Percentiles rank a stretch among this genome's conserved stretches.
phyloP scores from a whole-genome alignment of 2,797 vertebrate genomes.

The Myripristis jacobus region DNA sequence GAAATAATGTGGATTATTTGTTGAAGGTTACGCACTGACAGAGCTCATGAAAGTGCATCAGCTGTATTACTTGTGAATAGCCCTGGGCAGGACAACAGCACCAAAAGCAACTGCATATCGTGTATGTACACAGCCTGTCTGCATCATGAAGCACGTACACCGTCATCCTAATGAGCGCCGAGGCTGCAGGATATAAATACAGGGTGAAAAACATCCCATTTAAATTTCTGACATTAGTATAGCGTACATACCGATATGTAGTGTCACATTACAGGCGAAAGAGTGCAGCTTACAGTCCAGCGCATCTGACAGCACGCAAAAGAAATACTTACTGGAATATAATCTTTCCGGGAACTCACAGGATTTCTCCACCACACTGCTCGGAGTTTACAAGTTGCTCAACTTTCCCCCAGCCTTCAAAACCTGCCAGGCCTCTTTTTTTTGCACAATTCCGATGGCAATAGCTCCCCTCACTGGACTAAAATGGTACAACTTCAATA shows the following conservation, averaged over 20 bases:
- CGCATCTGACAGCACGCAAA: background rate
- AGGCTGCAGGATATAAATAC: too few species aligned
- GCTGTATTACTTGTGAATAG: too few species aligned
- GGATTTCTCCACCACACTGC: constrained; percentile 17
- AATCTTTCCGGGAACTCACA: constrained; percentile 61
- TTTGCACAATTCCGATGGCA: constrained; percentile 48
- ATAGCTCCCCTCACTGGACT: constrained; percentile 71
- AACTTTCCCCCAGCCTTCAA: constrained; percentile 51
- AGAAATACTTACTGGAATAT: background rate
- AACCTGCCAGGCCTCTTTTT: too few species aligned
- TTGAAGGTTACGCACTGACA: too few species aligned
- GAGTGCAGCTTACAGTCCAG: too few species aligned
- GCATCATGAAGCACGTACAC: too few species aligned
- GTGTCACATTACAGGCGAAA: constrained; percentile 13
- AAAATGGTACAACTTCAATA: background rate
- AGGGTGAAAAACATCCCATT: too few species aligned
- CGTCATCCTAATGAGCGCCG: too few species aligned
- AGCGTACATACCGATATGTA: constrained; percentile 66
- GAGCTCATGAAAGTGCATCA: too few species aligned
- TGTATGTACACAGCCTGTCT: too few species aligned
- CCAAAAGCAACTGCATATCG: too few species aligned
- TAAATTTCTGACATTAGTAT: background rate
- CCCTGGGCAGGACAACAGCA: too few species aligned
- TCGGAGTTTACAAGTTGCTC: constrained; percentile 65
- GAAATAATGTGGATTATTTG: background rate